Evolutionary conservation across 2,113 vertebrate species (phyloP).

Genomic region (Butorides virescens): DNA sequence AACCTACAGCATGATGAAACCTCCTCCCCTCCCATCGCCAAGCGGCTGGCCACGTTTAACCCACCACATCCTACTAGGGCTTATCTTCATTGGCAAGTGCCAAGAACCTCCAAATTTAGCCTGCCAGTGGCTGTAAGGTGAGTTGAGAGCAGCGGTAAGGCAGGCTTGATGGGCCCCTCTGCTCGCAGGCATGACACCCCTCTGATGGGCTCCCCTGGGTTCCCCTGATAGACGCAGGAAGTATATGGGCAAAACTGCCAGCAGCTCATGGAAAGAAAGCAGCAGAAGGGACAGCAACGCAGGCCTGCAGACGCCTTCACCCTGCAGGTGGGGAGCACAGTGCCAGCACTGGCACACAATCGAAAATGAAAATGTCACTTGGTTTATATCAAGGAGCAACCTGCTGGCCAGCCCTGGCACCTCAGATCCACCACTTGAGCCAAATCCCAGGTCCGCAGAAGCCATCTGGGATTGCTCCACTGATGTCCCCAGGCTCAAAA

Average conservation of each 20-base stretch:
- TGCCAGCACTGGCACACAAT: neutral
- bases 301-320: neutral
- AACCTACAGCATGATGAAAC: neutral
- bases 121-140: neutral
- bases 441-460: neutral
- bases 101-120: neutral
- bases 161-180: neutral
- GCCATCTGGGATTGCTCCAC: neutral
- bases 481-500: neutral
- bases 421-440: neutral
- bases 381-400: neutral
- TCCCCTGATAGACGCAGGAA: neutral
- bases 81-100: neutral
- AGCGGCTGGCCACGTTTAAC: neutral
- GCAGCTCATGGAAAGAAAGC: neutral
- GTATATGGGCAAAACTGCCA: neutral
- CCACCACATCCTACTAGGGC: neutral
- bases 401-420: neutral
- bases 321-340: neutral
- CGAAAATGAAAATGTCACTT: neutral
- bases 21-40: accelerated
- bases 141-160: neutral
- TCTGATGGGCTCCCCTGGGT: neutral
- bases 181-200: accelerated
- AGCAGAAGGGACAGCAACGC: neutral